Percentiles rank a stretch among this genome's conserved stretches.
Evolutionary conservation across 92 coral and sea anemone genomes (phyloP).

Genomic region (Actinostola sp.): DNA sequence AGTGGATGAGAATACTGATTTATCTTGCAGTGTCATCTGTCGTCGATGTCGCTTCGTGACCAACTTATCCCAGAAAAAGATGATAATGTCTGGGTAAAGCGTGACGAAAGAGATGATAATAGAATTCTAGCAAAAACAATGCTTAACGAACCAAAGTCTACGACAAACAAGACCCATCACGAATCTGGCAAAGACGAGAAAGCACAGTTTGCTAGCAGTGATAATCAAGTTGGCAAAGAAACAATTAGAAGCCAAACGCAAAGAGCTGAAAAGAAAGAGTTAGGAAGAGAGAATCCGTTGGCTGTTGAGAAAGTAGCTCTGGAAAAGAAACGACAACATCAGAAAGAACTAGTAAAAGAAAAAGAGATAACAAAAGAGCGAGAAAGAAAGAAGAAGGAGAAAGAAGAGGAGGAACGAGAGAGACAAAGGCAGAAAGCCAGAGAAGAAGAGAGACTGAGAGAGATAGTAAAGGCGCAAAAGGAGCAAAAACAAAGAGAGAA

Average conservation of each 20-base stretch:
- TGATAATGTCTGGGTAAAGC: conserved; percentile 37
- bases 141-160: too few species aligned
- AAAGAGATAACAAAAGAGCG: not conserved
- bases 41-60: not conserved
- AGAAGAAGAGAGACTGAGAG: conserved; percentile 5
- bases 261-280: not conserved
- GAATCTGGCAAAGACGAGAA: not conserved
- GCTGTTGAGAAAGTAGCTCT: too few species aligned
- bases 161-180: too few species aligned
- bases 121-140: not conserved
- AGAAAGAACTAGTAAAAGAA: too few species aligned
- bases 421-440: conserved; percentile 23
- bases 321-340: too few species aligned
- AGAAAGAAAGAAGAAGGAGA: conserved; percentile 23
- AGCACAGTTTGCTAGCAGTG: not conserved
- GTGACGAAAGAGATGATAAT: not conserved
- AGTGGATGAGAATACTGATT: too few species aligned
- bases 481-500: conserved; percentile 15
- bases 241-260: not conserved
- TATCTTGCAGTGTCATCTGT: too few species aligned
- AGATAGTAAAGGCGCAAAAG: not conserved
- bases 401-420: conserved; percentile 14
- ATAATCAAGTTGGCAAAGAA: not conserved
- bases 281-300: too few species aligned
- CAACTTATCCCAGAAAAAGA: conserved; percentile 51